Percentiles rank a stretch among this genome's conserved stretches.
Evolutionary conservation across 2,888 invertebrate species (phyloP).

Genomic region (Cephus sareptanus): DNA sequence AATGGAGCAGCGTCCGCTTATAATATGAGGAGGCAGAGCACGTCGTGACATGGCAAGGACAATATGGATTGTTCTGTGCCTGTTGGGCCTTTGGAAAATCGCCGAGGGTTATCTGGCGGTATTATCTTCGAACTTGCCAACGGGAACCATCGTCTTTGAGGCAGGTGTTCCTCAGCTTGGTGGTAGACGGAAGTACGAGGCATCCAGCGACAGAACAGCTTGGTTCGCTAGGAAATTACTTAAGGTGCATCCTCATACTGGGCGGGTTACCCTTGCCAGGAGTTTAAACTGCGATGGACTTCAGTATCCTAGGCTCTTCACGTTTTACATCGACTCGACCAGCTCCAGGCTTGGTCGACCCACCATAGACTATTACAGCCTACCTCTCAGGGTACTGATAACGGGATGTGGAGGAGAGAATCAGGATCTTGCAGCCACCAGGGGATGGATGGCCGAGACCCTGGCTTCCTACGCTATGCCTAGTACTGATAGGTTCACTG

Average conservation of each 20-base stretch:
- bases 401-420: slow-evolving; percentile 78
- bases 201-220: slow-evolving; percentile 84
- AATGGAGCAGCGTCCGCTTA: background rate
- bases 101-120: slow-evolving; percentile 58
- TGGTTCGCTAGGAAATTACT: slow-evolving; percentile 84
- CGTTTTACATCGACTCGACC: slow-evolving; percentile 87
- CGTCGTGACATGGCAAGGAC: slow-evolving; percentile 50
- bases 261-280: slow-evolving; percentile 79
- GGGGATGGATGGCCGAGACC: slow-evolving; percentile 88
- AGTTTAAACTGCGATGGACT: slow-evolving; percentile 82
- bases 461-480: slow-evolving; percentile 90
- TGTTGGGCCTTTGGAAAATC: slow-evolving; percentile 34
- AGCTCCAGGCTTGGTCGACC: slow-evolving; percentile 76
- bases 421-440: slow-evolving; percentile 76
- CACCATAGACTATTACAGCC: slow-evolving; percentile 85
- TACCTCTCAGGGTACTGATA: slow-evolving; percentile 81
- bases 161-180: slow-evolving; percentile 84
- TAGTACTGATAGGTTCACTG: slow-evolving; percentile 82
- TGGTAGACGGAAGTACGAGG: slow-evolving; percentile 81
- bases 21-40: slow-evolving; percentile 14
- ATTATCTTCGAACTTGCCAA: slow-evolving; percentile 64
- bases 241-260: slow-evolving; percentile 79
- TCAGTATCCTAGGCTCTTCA: slow-evolving; percentile 86
- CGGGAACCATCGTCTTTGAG: slow-evolving; percentile 79
- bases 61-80: slow-evolving; percentile 47